Conservation (phyloP, 2,113 vertebrate species). For the Pseudorasbora parva region DNA sequence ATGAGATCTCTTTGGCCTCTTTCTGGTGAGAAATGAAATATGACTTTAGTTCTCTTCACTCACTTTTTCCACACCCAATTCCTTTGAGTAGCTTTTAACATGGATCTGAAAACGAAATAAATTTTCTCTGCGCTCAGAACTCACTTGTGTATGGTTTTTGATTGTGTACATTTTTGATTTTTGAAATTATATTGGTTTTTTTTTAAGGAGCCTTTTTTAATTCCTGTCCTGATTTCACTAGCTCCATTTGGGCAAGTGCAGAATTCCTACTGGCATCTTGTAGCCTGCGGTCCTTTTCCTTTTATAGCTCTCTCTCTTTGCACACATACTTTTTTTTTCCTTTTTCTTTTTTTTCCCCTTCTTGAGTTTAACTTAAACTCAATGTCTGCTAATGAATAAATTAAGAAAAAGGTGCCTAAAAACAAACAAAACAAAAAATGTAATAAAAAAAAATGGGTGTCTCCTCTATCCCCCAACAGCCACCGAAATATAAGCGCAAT, state of each 20-base stretch:
- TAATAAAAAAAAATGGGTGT: conserved; percentile 57
- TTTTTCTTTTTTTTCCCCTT: conserved; percentile 39
- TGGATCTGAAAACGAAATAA: conserved; percentile 27
- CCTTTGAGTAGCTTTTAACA: conserved; percentile 75
- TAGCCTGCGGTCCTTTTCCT: conserved; percentile 71
- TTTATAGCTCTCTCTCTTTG: conserved; percentile 56
- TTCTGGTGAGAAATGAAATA: conserved; percentile 6
- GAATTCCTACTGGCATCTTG: conserved; percentile 78
- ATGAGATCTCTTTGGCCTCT: not conserved
- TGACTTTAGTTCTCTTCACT: conserved; percentile 10
- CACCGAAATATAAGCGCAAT: conserved; percentile 74
- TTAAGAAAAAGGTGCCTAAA: conserved; percentile 79
- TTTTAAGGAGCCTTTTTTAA: conserved; percentile 65
- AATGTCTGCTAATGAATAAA: conserved; percentile 74
- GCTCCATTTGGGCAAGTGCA: conserved; percentile 73
- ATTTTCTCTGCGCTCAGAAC: conserved; percentile 63
- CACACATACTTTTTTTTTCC: conserved; percentile 55
- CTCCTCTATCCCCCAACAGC: conserved; percentile 70
- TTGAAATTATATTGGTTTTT: conserved; percentile 35
- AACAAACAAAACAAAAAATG: conserved; percentile 66
- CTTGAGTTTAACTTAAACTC: conserved; percentile 65
- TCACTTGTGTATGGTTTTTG: conserved; percentile 62
- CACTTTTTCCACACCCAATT: conserved; percentile 67
- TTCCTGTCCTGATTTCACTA: conserved; percentile 57
- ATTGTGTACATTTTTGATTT: conserved; percentile 61